Percentiles rank a stretch among this genome's conserved stretches.
Evolutionary conservation across 2,113 vertebrate genomes (phyloP).

Genomic region (Pitta sordida): DNA sequence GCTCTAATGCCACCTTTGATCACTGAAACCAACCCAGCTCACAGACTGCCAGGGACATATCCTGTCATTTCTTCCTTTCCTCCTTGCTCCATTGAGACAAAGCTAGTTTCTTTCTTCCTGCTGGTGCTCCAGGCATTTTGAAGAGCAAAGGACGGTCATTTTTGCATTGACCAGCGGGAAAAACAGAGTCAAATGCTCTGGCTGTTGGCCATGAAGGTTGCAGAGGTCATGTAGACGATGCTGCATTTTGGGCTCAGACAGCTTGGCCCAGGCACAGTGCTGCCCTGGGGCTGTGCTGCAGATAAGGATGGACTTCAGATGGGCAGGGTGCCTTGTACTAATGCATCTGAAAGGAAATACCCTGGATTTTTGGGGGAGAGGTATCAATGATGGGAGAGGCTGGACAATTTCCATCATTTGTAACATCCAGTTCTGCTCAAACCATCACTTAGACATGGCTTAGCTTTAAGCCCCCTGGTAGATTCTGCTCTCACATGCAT

Average conservation of each 20-base stretch:
- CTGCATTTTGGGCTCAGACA: neutral
- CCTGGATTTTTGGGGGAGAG: neutral
- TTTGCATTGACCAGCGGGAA: neutral
- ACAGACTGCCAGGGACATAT: neutral
- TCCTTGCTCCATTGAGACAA: neutral
- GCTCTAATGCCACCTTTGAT: conserved; percentile 41
- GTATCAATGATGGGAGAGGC: neutral
- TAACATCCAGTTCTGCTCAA: neutral
- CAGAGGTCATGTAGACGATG: neutral
- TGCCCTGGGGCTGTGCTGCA: neutral
- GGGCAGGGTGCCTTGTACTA: neutral
- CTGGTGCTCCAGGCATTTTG: neutral
- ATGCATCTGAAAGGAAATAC: neutral
- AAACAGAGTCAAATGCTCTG: neutral
- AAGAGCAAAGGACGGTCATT: neutral
- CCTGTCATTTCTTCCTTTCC: conserved; percentile 9
- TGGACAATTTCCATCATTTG: neutral
- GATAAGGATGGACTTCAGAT: neutral
- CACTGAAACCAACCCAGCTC: conserved; percentile 5
- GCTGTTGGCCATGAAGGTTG: neutral
- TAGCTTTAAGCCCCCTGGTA: neutral
- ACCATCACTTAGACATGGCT: neutral
- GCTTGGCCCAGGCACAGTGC: neutral
- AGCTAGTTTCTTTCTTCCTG: neutral
- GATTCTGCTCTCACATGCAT: neutral